These are phyloP conservation scores for Abrostola triplasia DNA, from an alignment of 2,888 invertebrate genomes.

Conservation along the genomic window DNA sequence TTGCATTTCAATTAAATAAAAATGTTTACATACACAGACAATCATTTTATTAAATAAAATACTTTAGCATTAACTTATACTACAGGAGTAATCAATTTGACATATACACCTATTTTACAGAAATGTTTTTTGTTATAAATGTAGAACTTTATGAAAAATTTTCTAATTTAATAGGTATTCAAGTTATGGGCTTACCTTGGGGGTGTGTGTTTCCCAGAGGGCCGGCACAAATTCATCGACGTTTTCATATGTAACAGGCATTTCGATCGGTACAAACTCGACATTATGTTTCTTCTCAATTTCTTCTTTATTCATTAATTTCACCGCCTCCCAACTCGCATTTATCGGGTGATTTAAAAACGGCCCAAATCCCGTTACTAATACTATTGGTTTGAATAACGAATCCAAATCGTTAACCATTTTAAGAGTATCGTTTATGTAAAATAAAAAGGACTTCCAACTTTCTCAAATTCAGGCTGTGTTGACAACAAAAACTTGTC, in stretches of 20 bases:
- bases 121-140: too few species aligned
- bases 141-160: too few species aligned
- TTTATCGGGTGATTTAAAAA: slow-evolving; percentile 92
- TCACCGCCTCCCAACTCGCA: slow-evolving; percentile 95
- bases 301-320: slow-evolving; percentile 87
- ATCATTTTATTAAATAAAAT: too few species aligned
- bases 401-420: slow-evolving; percentile 70
- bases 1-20: too few species aligned
- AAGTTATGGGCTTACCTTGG: slow-evolving; percentile 86
- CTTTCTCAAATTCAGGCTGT: neutral
- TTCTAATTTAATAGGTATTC: too few species aligned
- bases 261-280: slow-evolving; percentile 86
- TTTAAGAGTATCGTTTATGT: slow-evolving; percentile 1
- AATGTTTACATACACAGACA: too few species aligned
- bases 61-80: too few species aligned
- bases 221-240: slow-evolving; percentile 90
- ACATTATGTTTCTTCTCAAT: slow-evolving; percentile 81
- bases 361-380: slow-evolving; percentile 94
- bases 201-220: slow-evolving; percentile 91
- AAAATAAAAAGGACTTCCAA: neutral
- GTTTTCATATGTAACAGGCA: slow-evolving; percentile 92
- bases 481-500: neutral
- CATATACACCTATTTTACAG: too few species aligned
- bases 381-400: slow-evolving; percentile 78
- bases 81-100: too few species aligned